Base-by-base conservation (phyloP, 1,140 invertebrate species). In the Eumeta japonica region DNA sequence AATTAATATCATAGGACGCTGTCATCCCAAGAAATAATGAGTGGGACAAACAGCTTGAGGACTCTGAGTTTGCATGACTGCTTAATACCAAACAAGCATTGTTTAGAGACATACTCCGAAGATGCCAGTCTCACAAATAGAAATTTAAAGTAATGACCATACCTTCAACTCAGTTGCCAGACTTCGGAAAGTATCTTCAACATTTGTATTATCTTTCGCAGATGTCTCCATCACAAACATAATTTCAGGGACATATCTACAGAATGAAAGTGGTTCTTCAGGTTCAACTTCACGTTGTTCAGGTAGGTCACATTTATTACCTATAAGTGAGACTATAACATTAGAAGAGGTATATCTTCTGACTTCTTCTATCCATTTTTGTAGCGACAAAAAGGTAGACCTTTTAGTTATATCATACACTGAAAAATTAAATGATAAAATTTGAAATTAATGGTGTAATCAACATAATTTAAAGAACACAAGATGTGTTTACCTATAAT, bases 321-420 rank as follows among this genome's bases (percentile, higher is more conserved):
- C 94, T 44, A 97, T 88, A 51, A 97, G 74, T 29, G 94, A 83
- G 37, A 95, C 82, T 20, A 93, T 82, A 11, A 95, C 90, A 76
- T 92, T 90, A 14, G 87, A 89, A 11, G 92, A 91, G 31, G 94
- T 92, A 61, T 96, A 97, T 55, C 86, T 82, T 54, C 90, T 79
- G 2, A 97, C 91, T 79, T 97, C 94, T 58, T 97, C 93, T 41
- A 97, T 86, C 94, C 94, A 97, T 62, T 90, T 83, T 62, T 90
- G 85, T 36, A 96, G 72, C 50, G 86, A 92, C 33, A 94, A 78
- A 77, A 96, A 97, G 34, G 91, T 89, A 24, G 89, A 83, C 42
- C 88, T 78, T 56, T 94, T 95, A 46, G 93, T 95, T 41, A 96
- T 92, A 70, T 97, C 94, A 77, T 96, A 97, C 34, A 94, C 92